A percentile compares a stretch with the other conserved stretches of the same genome.
Conservation (phyloP, 2,888 invertebrate genomes). For the Volucella bombylans region DNA sequence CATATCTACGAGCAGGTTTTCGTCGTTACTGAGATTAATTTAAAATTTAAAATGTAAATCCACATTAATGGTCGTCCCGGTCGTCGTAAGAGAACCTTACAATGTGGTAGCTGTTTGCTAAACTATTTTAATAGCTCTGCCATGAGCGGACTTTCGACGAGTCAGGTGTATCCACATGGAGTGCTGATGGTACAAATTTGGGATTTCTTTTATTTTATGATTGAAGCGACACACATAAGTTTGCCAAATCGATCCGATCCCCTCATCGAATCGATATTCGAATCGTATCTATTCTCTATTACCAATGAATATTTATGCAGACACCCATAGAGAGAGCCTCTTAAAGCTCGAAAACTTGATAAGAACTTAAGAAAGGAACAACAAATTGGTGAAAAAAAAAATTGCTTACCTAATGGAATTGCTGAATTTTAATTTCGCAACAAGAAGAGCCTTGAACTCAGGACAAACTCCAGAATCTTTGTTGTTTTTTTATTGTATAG, state of each 20-base stretch:
- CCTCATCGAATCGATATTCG: slow-evolving; percentile 26
- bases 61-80: slow-evolving; percentile 4
- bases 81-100: slow-evolving; percentile 16
- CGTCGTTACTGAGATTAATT: slow-evolving; percentile 21
- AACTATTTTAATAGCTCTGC: slow-evolving; percentile 52
- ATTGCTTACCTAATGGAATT: slow-evolving; percentile 52
- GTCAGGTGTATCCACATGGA: slow-evolving; percentile 34
- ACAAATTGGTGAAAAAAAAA: background rate
- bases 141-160: slow-evolving; percentile 50
- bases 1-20: background rate
- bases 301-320: slow-evolving; percentile 57
- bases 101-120: slow-evolving; percentile 39
- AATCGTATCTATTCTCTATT: slow-evolving; percentile 15
- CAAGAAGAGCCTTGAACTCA: slow-evolving; percentile 64
- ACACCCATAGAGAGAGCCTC: background rate
- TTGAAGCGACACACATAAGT: slow-evolving; percentile 28
- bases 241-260: slow-evolving; percentile 42
- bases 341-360: slow-evolving; percentile 36
- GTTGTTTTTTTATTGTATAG: slow-evolving; percentile 9
- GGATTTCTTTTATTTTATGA: slow-evolving; percentile 24
- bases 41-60: slow-evolving; percentile 58
- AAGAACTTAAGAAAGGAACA: slow-evolving; percentile 21
- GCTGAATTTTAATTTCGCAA: slow-evolving; percentile 67
- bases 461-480: slow-evolving; percentile 47
- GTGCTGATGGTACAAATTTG: background rate